A percentile compares a stretch with the other conserved stretches of the same genome.
These are phyloP conservation scores for Stenopsyche tienmushanensis DNA, from an alignment of 1,140 invertebrate species.

Conservation along the genomic window DNA sequence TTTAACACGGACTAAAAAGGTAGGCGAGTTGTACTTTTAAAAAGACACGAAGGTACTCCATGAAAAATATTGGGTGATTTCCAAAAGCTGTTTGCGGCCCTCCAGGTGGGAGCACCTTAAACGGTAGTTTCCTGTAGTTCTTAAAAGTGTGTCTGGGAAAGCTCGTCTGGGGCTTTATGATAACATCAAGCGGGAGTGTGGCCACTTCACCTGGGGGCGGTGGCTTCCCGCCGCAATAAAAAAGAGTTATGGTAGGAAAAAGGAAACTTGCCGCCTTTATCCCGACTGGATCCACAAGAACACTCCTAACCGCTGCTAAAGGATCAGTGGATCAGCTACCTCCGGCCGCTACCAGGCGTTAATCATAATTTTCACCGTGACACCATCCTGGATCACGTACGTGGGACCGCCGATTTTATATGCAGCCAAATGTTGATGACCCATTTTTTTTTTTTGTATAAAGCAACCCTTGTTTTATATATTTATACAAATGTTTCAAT, in stretches of 20 bases:
- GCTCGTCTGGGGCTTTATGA: slow-evolving; percentile 31
- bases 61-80: background rate
- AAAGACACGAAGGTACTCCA: background rate
- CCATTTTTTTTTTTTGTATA: background rate
- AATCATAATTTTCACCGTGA: slow-evolving; percentile 36
- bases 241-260: slow-evolving; percentile 41
- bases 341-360: slow-evolving; percentile 28
- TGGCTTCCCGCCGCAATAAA: slow-evolving; percentile 41
- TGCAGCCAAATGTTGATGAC: background rate
- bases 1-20: too few relatives aligned
- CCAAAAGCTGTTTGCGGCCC: too few relatives aligned
- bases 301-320: slow-evolving; percentile 25
- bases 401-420: too few relatives aligned
- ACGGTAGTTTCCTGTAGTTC: slow-evolving; percentile 29
- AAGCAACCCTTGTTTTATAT: too few relatives aligned
- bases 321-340: slow-evolving; percentile 39
- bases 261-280: slow-evolving; percentile 37
- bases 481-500: too few relatives aligned
- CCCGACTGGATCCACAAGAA: slow-evolving; percentile 31
- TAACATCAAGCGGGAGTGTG: slow-evolving; percentile 27
- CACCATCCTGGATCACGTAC: background rate
- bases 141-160: slow-evolving; percentile 24
- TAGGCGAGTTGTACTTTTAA: background rate
- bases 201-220: slow-evolving; percentile 27
- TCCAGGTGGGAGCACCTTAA: slow-evolving; percentile 32